A percentile compares a stretch with the other conserved stretches of the same genome.
phyloP scores from a whole-genome alignment of 2,113 vertebrate species.

The Uropsilus gracilis region DNA sequence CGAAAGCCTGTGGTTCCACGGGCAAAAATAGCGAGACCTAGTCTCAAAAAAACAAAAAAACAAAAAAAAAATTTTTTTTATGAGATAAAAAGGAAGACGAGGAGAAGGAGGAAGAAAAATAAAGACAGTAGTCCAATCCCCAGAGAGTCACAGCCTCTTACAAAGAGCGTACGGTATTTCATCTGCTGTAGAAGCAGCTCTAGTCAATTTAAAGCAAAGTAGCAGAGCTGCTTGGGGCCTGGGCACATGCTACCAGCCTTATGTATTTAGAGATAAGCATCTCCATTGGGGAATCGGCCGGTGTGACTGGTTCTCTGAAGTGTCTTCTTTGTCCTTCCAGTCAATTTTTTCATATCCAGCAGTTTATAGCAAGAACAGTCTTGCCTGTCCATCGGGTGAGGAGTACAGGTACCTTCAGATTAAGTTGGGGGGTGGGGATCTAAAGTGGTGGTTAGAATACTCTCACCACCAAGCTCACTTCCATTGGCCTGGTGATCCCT shows the following conservation, averaged over 20 bases:
- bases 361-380: neutral
- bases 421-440: neutral
- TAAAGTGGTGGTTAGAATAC: neutral
- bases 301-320: neutral
- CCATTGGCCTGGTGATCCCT: neutral
- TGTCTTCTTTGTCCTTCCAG: neutral
- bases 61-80: too few species aligned
- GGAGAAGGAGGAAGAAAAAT: neutral
- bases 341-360: neutral
- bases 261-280: conserved; percentile 43
- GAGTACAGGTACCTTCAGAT: neutral
- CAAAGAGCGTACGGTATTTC: neutral
- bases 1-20: too few species aligned
- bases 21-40: too few species aligned
- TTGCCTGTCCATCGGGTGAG: neutral
- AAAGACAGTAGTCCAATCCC: neutral
- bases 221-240: neutral
- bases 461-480: neutral
- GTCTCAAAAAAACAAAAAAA: too few species aligned
- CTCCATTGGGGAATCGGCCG: neutral
- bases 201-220: neutral
- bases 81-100: neutral
- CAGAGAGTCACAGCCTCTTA: neutral
- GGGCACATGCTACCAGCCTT: neutral
- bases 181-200: neutral